Percentiles rank a stretch among this genome's conserved stretches.
These are phyloP conservation scores for Metalampra italica DNA, from an alignment of 2,888 invertebrate species.

Conservation along the genomic window DNA sequence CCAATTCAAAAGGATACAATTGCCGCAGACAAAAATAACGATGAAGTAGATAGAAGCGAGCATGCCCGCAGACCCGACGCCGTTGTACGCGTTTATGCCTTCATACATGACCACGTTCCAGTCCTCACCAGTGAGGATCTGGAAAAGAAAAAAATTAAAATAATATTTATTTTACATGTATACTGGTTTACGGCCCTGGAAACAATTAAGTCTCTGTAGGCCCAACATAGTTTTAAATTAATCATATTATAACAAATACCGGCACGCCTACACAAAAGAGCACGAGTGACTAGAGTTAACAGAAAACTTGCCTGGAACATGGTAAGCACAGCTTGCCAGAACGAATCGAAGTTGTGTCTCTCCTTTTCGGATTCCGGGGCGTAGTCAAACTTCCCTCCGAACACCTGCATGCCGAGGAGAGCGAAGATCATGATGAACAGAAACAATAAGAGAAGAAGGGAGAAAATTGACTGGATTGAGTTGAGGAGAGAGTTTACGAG, in stretches of 20 bases:
- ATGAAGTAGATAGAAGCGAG: constrained; percentile 98
- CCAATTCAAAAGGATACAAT: constrained; percentile 87
- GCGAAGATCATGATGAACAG: constrained; percentile 99
- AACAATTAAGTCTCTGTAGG: neutral
- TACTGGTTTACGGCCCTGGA: too few species aligned
- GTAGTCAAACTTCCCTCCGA: constrained; percentile 98
- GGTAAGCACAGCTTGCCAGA: constrained; percentile 98
- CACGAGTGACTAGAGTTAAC: too few species aligned
- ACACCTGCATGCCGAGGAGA: constrained; percentile 99
- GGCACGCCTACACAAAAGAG: too few species aligned
- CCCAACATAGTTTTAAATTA: too few species aligned
- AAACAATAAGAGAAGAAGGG: constrained; percentile 95
- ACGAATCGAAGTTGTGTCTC: constrained; percentile 98
- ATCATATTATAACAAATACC: too few species aligned
- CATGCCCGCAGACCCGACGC: constrained; percentile 94
- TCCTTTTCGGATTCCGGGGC: constrained; percentile 90
- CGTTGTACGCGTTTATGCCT: constrained; percentile 97
- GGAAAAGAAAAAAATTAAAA: constrained; percentile 32
- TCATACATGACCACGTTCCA: constrained; percentile 99
- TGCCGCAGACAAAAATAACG: constrained; percentile 98
- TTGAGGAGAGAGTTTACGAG: constrained; percentile 98
- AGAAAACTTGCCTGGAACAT: constrained; percentile 94
- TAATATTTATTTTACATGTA: too few species aligned
- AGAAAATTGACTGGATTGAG: constrained; percentile 99
- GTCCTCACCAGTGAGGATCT: constrained; percentile 99